phyloP scores from a whole-genome alignment of 23 tunicate genomes.

The Phallusia fumigata region DNA sequence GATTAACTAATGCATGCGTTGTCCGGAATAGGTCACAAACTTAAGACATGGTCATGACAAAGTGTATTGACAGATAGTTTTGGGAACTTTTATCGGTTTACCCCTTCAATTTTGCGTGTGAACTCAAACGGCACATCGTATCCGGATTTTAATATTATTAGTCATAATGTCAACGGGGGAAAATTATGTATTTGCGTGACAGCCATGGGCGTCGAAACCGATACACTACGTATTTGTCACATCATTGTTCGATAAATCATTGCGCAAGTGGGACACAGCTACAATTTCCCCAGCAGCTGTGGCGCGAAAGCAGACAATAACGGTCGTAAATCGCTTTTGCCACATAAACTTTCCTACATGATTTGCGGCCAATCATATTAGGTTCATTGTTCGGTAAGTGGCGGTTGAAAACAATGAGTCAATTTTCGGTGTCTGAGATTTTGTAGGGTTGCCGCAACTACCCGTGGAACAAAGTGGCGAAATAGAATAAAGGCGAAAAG shows the following conservation, averaged over 20 bases:
- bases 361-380: background rate
- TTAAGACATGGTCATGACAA: no score
- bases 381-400: slow-evolving; percentile 3
- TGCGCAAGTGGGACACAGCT: background rate
- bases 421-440: background rate
- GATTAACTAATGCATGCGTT: no score
- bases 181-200: background rate
- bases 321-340: background rate
- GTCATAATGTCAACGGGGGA: background rate
- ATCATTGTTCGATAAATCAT: background rate
- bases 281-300: background rate
- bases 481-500: no score
- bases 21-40: no score
- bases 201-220: background rate
- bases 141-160: no score
- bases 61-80: no score
- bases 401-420: background rate
- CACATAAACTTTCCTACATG: slow-evolving; percentile 8
- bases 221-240: slow-evolving; percentile 2
- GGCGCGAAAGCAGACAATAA: background rate
- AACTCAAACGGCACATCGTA: no score
- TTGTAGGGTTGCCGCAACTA: background rate
- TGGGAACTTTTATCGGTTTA: no score
- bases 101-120: no score
- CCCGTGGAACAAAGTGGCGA: no score